Evolutionary conservation across 1,140 invertebrate species (phyloP), one percentile per base, ranked within the genome.

Genomic region (Hylaeus volcanicus): DNA sequence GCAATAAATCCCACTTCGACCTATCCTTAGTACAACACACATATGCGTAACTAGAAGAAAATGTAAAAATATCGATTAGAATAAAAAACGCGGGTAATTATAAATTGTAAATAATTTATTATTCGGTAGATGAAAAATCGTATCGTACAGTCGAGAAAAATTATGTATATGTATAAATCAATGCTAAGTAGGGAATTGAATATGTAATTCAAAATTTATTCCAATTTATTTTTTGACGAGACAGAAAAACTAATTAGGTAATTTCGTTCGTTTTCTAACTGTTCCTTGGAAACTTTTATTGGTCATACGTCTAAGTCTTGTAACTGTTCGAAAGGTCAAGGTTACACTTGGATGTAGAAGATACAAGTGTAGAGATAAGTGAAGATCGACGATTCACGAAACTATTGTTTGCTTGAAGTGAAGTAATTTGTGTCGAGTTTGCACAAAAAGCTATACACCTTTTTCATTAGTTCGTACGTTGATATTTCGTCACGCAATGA

Each of bases 1-100:
- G 74, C 51, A 86, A 81, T 56, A 78, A 61, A 68, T 74, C 6
- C 39, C 15, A 71, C 37, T 65, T 75, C 41, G 48, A 11, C 41
- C 15, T 51, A 43, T 9, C 56, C 3, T 71, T 26, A n/a, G 48
- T 51, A 73, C n/a, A n/a, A 39, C 41, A 73, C n/a, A 12, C 41
- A 64, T n/a, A 51, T 72, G 63, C 39, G 73, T 8, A 41, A 51
- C n/a, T 41, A 48, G n/a, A 15, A 41, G 53, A 45, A 56, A 74
- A 61, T 9, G 9, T 9, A 15, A 53, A 12, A 63, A 74, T 14
- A 39, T 53, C 9, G 58, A 60, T 39, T 2, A 56, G 39, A 15
- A 63, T 41, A 6, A 5, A 71, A 43, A 39, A 64, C 3, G 5
- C 8, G n/a, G 41, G n/a, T 55, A 65, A 64, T 64, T 43, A 64